Base-by-base conservation (phyloP, 2,113 vertebrate genomes). In the Equus quagga region DNA sequence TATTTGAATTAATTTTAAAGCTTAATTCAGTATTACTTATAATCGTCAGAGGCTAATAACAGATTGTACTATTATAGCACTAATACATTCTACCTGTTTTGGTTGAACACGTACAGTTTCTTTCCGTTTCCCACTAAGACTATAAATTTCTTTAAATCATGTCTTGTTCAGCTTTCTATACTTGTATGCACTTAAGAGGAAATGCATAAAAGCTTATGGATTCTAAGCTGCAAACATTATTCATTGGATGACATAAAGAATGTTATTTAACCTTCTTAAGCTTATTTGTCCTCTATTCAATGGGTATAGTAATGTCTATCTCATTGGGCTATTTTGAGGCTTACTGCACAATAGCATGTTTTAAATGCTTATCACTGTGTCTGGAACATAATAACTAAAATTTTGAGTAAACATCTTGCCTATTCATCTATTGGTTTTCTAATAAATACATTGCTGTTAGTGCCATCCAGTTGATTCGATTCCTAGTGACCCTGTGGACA, bases 1-100 rank as follows among this genome's bases (percentile, higher is more conserved):
- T 94, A 84, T 81, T 21, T 91, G 12, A 91, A 78, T 89, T 85
- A 67, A 93, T 65, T 79, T 80, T 36, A 91, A 94, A 93, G 46
- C 12, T 60, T 93, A 90, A 83, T 58, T 84, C 58, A 65, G 12
- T 94, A 44, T 69, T 84, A 79, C 2, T 79, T 92, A 36, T 17
- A 78, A 51, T 78, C 2, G n/a, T 69, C 28, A 85, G 65, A 18
- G 12, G 33, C 82, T n/a, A 93, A 76, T 65, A 41, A 54, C 3
- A 87, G 26, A 31, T 41, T 93, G 9, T n/a, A 54, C 11, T 76
- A 62, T 33, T 79, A 26, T 21, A 75, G 13, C 33, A n/a, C 9
- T 31, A 70, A 89, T 67, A 54, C 8, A 70, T 65, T 79, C 28
- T 60, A 51, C 3, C 24, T 36, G 4, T 56, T 78, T 83, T 69